Base-by-base conservation (phyloP, 1,140 invertebrate species). In the Lepidurus packardi region DNA sequence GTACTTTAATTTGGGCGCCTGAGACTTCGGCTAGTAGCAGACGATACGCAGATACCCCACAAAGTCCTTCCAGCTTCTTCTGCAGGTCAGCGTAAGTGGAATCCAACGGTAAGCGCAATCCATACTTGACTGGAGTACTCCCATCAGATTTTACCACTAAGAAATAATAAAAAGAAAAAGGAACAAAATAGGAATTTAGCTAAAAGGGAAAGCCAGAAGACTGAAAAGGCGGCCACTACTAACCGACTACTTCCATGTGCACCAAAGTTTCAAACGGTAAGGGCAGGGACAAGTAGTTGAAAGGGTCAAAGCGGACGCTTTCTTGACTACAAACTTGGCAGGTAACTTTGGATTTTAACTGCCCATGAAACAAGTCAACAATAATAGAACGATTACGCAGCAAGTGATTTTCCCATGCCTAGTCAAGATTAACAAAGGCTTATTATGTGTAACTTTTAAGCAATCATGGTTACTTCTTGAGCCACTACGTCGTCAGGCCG, bases 321-420 rank as follows among this genome's bases (percentile, higher is more conserved):
- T 92, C 90, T 81, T 90, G 90, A 16, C 89, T 89, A 85, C 94
- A 96, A 9, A 89, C 89, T 81, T 90, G 88, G 85, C 94, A 96
- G 73, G 89, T 91, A 43, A 92, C 86, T 84, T 92, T 91, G 4
- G 93, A 95, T 86, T 94, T 95, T 0, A 96, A 86, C 84, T 95
- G 93, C 0, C 94, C 94, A 86, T 95, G 94, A 86, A 96, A 96
- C 73, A 95, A 86, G 85, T 96, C 94, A 43, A 94, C 94, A 76
- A 96, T 90, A 77, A 96, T 92, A 6, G 93, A 94, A 84, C 91
- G 89, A 87, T 90, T 95, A 77, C 93, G 87, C 6, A 91, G 85
- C 76, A 92, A 86, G 85, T 94, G 92, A 83, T 93, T 92, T 73
- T 91, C 89, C 94, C 94, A 96, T 34, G 93, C 93, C 86, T 88